Evolutionary conservation across 1,140 invertebrate species (phyloP).

Genomic region (Latrodectus geometricus): DNA sequence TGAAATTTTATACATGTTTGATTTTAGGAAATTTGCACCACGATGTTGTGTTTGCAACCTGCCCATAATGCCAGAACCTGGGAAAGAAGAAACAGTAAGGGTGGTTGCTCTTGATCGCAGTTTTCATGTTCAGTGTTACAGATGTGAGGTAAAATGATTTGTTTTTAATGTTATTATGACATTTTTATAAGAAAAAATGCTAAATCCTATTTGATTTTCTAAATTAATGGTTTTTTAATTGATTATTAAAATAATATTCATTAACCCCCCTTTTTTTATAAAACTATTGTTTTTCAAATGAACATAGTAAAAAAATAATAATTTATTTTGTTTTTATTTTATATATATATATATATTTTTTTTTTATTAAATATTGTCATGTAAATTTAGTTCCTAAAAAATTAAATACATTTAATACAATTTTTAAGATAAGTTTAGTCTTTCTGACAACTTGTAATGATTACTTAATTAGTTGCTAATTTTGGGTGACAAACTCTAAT

Average conservation of each 20-base stretch:
- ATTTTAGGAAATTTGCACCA: constrained; percentile 94
- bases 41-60: constrained; percentile 83
- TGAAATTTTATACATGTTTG: not conserved
- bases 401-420: too few relatives aligned
- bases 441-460: too few relatives aligned
- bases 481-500: too few relatives aligned
- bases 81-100: constrained; percentile 95
- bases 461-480: too few relatives aligned
- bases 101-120: constrained; percentile 97
- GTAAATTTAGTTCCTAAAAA: too few relatives aligned
- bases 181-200: too few relatives aligned
- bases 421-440: too few relatives aligned
- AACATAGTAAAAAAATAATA: too few relatives aligned
- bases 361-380: too few relatives aligned
- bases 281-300: not conserved
- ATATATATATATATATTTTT: too few relatives aligned
- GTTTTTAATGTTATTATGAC: not conserved
- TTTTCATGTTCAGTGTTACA: constrained; percentile 97
- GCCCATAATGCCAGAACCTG: constrained; percentile 96
- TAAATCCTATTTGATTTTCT: too few relatives aligned
- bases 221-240: not conserved
- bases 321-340: too few relatives aligned
- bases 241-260: not conserved
- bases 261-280: not conserved
- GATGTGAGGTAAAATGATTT: constrained; percentile 83